phyloP scores from a whole-genome alignment of 2,888 invertebrate species.

The Amphipoea oculea region DNA sequence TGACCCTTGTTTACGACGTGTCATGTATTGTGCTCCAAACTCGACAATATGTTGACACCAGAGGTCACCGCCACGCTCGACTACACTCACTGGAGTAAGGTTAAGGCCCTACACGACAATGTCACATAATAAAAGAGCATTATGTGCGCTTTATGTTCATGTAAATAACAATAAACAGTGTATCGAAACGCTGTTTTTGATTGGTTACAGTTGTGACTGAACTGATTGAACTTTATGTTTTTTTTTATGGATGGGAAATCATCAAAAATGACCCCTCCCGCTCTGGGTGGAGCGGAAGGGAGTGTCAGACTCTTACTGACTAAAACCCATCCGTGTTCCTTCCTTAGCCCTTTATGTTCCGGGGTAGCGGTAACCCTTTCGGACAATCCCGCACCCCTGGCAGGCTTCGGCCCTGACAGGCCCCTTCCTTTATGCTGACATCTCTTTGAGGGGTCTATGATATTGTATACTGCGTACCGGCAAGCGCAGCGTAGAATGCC shows the following conservation, averaged over 20 bases:
- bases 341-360: too few relatives aligned
- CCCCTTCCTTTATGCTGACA: too few relatives aligned
- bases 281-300: too few relatives aligned
- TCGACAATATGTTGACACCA: slow-evolving; percentile 38
- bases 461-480: not conserved
- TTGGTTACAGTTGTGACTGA: not conserved
- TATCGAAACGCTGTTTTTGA: not conserved
- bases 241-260: too few relatives aligned
- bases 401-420: too few relatives aligned
- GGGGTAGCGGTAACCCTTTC: too few relatives aligned
- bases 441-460: too few relatives aligned
- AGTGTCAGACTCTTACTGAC: too few relatives aligned
- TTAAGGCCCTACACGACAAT: slow-evolving; percentile 44
- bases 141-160: slow-evolving; percentile 24
- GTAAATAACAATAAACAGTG: slow-evolving; percentile 27
- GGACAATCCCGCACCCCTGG: too few relatives aligned
- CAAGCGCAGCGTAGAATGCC: too few relatives aligned
- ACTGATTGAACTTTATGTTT: not conserved
- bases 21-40: slow-evolving; percentile 22
- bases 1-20: slow-evolving; percentile 28
- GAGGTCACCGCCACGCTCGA: slow-evolving; percentile 44
- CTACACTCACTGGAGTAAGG: slow-evolving; percentile 34
- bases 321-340: too few relatives aligned
- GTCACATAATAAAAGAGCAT: slow-evolving; percentile 26
- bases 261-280: too few relatives aligned